These are phyloP conservation scores for Pentalonia nigronervosa DNA, from an alignment of 1,140 invertebrate species.

Conservation along the genomic window DNA sequence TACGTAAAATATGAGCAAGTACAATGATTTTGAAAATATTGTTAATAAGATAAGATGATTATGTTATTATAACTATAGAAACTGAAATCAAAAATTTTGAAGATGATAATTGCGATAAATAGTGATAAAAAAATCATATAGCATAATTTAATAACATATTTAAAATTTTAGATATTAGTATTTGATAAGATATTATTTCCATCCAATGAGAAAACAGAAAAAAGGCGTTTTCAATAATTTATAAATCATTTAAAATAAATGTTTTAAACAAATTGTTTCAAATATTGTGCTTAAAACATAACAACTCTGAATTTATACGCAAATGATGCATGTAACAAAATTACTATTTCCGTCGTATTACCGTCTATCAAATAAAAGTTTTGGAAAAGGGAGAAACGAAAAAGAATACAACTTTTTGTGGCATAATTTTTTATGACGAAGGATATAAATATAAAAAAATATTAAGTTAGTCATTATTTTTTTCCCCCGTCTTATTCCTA, in stretches of 20 bases:
- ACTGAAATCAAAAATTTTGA: no score
- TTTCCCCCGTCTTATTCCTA: neutral
- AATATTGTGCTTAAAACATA: neutral
- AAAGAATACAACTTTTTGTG: neutral
- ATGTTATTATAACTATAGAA: neutral
- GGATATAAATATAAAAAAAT: neutral
- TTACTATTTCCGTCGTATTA: neutral
- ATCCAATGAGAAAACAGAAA: neutral
- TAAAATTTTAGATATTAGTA: no score
- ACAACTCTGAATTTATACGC: neutral
- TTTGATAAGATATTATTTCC: neutral
- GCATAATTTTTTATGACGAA: neutral
- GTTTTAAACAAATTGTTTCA: neutral
- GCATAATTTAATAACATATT: no score
- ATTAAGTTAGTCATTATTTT: neutral
- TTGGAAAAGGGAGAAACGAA: neutral
- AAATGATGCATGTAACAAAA: neutral
- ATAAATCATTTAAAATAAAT: no score
- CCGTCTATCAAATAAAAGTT: neutral
- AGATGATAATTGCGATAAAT: neutral
- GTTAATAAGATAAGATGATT: neutral
- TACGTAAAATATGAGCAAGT: no score
- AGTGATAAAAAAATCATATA: neutral
- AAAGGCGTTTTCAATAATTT: neutral
- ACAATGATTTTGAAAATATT: neutral